These are phyloP conservation scores for Scytalopus superciliaris DNA, from an alignment of 2,113 vertebrate species.

Conservation along the genomic window DNA sequence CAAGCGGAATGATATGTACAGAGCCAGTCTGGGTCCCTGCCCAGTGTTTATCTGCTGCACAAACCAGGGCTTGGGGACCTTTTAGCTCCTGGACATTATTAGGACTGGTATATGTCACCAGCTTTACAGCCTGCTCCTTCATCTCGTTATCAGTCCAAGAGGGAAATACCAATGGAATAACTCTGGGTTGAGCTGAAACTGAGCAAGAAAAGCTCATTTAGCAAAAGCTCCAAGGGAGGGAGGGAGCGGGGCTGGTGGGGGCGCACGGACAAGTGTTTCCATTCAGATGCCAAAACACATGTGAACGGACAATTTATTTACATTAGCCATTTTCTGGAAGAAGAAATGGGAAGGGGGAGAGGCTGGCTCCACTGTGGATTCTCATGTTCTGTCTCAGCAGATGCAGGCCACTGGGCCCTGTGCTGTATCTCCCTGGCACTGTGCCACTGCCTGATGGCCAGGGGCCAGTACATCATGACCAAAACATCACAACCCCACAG, in stretches of 20 bases:
- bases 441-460: background rate
- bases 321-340: slow-evolving; percentile 36
- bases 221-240: background rate
- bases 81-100: background rate
- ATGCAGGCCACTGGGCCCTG: background rate
- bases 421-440: background rate
- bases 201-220: slow-evolving; percentile 57
- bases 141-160: background rate
- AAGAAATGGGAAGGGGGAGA: background rate
- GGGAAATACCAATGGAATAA: slow-evolving; percentile 42
- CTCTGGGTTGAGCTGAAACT: background rate
- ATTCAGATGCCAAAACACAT: slow-evolving; percentile 40
- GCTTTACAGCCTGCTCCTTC: background rate
- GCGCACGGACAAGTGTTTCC: slow-evolving; percentile 34
- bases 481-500: background rate
- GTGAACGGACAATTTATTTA: slow-evolving; percentile 60
- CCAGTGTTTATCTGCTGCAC: background rate
- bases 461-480: background rate
- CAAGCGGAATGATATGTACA: rapidly evolving
- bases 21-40: background rate
- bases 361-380: slow-evolving; percentile 9
- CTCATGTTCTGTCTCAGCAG: background rate
- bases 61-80: background rate
- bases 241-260: background rate
- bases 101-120: slow-evolving; percentile 30